A percentile compares a stretch with the other conserved stretches of the same genome.
phyloP scores from a whole-genome alignment of 2,888 invertebrate genomes.

The Leucophenga montana region DNA sequence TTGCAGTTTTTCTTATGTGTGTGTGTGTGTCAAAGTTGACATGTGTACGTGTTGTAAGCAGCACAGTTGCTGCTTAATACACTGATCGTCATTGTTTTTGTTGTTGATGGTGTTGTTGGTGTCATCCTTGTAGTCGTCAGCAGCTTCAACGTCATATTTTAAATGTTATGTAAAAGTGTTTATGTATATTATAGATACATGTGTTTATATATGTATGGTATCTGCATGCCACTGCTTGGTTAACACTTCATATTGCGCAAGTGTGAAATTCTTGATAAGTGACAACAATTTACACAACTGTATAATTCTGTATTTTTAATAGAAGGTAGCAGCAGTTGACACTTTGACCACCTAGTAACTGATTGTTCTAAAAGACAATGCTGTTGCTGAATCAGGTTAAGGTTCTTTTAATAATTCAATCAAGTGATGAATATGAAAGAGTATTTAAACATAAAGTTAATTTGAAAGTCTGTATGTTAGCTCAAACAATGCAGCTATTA shows the following conservation, averaged over 20 bases:
- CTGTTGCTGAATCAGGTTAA: no score
- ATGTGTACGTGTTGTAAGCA: conserved; percentile 55
- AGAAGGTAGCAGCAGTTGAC: conserved; percentile 11
- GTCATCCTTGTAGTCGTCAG: neutral
- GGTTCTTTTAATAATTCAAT: no score
- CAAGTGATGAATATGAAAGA: no score
- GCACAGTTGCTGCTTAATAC: conserved; percentile 56
- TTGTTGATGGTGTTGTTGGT: neutral
- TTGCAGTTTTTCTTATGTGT: conserved; percentile 25
- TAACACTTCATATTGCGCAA: conserved; percentile 41
- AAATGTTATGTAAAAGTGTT: neutral
- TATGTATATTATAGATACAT: neutral
- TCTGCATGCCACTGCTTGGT: neutral
- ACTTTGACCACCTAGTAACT: neutral
- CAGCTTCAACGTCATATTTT: neutral
- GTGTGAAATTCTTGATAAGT: conserved; percentile 31
- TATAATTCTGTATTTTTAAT: no score
- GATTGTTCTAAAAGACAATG: neutral
- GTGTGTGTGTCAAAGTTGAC: conserved; percentile 44
- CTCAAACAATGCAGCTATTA: no score
- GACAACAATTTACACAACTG: neutral
- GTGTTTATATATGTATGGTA: neutral
- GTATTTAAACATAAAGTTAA: no score
- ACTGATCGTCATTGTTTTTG: conserved; percentile 34
- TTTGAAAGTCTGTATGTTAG: no score